These are phyloP conservation scores for Rhinatrema bivittatum DNA, from an alignment of 2,797 vertebrate genomes.

Conservation along the genomic window DNA sequence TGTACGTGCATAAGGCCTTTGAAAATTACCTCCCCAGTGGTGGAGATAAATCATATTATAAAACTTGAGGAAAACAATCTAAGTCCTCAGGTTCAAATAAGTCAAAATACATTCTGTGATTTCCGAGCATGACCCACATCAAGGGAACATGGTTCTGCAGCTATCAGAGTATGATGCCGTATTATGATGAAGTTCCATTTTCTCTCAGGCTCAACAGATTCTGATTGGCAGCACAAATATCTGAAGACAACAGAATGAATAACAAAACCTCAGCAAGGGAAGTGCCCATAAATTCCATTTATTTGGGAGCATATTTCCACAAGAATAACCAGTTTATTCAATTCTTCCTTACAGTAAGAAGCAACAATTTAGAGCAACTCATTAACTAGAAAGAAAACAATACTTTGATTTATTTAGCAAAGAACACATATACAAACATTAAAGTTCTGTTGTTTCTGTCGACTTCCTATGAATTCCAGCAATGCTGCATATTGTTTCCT, in stretches of 20 bases:
- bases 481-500: no score
- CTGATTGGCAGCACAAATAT: no score
- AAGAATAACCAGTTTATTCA: constrained; percentile 47
- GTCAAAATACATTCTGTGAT: constrained; percentile 16
- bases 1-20: no score
- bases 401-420: constrained; percentile 30
- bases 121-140: no score
- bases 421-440: constrained; percentile 35
- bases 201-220: no score
- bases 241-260: no score
- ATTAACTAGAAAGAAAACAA: constrained; percentile 27
- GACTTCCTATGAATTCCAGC: constrained; percentile 21
- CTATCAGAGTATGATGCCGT: no score
- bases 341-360: constrained; percentile 39
- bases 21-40: no score
- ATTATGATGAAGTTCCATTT: no score
- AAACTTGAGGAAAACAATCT: constrained; percentile 18
- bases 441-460: constrained; percentile 23
- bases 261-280: no score
- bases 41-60: constrained; percentile 21
- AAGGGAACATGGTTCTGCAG: no score
- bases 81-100: constrained; percentile 4
- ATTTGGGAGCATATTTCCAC: constrained; percentile 46
- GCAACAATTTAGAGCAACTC: constrained; percentile 30
- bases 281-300: constrained; percentile 48